These are phyloP conservation scores for Enoplolaimus lenunculus DNA, from an alignment of 2,888 invertebrate species.

Conservation along the genomic window DNA sequence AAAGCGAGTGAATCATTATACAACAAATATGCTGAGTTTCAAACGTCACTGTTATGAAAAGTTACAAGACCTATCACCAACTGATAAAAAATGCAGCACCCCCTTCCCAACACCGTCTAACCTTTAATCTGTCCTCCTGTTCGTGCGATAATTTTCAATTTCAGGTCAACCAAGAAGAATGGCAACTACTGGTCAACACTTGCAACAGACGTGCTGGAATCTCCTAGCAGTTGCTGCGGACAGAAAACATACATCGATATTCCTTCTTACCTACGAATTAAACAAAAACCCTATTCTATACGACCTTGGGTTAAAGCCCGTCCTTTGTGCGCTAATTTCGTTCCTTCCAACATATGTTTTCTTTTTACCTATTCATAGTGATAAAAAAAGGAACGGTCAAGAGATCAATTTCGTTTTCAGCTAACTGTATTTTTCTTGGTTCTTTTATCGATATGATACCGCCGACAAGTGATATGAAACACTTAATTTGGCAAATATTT, in stretches of 20 bases:
- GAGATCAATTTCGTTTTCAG: slow-evolving; percentile 39
- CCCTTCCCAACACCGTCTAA: too few species aligned
- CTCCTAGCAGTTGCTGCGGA: slow-evolving; percentile 13
- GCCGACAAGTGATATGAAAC: slow-evolving; percentile 38
- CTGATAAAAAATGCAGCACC: too few species aligned
- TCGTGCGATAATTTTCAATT: too few species aligned
- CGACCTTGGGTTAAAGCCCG: slow-evolving; percentile 26
- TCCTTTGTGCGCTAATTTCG: slow-evolving; percentile 31
- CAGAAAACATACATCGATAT: slow-evolving; percentile 9
- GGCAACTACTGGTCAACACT: neutral
- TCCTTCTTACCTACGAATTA: neutral
- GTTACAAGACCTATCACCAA: too few species aligned
- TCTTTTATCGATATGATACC: slow-evolving; percentile 34
- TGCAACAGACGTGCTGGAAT: neutral
- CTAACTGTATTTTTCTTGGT: slow-evolving; percentile 41
- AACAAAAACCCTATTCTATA: slow-evolving; percentile 7
- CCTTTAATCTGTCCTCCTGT: too few species aligned
- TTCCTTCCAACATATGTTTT: slow-evolving; percentile 5
- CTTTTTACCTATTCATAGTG: slow-evolving; percentile 27
- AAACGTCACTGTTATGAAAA: too few species aligned
- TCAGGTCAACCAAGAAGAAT: too few species aligned
- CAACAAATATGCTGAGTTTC: too few species aligned
- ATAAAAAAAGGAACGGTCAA: slow-evolving; percentile 41
- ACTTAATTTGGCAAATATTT: slow-evolving; percentile 41
- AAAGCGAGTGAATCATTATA: too few species aligned